A percentile compares a stretch with the other conserved stretches of the same genome.
These are phyloP conservation scores for Micrastur ruficollis DNA, from an alignment of 2,797 vertebrate species.

Conservation along the genomic window DNA sequence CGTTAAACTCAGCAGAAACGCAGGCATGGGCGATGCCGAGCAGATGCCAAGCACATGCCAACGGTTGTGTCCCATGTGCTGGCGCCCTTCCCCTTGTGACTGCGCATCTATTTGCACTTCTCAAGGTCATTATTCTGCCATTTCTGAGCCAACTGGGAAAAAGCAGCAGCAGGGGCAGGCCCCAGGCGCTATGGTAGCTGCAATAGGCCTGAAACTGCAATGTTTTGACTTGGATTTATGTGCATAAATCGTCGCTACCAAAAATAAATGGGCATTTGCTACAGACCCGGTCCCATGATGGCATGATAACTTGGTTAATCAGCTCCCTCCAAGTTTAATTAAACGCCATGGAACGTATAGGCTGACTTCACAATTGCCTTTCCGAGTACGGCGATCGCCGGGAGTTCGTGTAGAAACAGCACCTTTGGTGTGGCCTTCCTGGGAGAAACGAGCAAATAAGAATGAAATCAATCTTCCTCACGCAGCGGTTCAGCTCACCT, in stretches of 20 bases:
- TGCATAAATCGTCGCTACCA: neutral
- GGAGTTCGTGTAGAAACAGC: neutral
- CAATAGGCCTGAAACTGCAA: neutral
- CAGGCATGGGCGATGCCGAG: neutral
- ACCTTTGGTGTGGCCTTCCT: rapidly evolving
- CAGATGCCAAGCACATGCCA: neutral
- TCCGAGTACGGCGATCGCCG: rapidly evolving
- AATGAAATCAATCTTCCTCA: neutral
- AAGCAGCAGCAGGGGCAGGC: neutral
- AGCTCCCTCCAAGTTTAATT: neutral
- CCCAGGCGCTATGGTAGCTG: rapidly evolving
- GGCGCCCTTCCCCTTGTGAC: neutral
- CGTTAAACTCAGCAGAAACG: neutral
- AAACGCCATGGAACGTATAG: rapidly evolving
- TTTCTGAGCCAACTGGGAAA: neutral
- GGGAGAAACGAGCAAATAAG: neutral
- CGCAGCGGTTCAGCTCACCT: neutral
- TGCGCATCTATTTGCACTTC: neutral
- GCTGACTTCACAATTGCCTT: neutral
- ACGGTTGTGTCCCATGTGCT: rapidly evolving
- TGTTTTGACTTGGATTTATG: neutral
- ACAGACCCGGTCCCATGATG: neutral
- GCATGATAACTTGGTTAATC: neutral
- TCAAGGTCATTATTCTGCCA: rapidly evolving
- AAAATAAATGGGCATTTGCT: rapidly evolving